Evolutionary conservation across 1,140 invertebrate species (phyloP), one percentile per base, ranked within the genome.

Genomic region (Zaprionus nigranus): DNA sequence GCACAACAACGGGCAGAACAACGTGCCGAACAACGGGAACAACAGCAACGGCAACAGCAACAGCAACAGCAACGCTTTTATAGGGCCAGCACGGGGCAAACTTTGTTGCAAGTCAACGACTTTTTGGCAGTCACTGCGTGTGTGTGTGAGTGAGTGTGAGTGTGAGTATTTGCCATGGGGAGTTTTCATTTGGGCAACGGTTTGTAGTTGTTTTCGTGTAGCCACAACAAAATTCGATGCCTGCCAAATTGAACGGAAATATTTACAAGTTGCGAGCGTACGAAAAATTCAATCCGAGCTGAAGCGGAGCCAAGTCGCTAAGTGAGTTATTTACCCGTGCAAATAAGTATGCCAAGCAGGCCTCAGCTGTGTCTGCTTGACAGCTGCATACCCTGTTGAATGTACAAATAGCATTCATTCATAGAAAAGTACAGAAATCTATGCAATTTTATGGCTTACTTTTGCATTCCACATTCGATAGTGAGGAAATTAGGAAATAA

Each of bases 21-120:
- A 54, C 22, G 15, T 15, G 15, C 15, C 20, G 20, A 54, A 15
- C 22, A 28, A 15, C 53, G 17, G 5, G 24, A 28, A 15, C 51
- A n/a, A 28, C n/a, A 22, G 6, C 17, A 13, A 22, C 17, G 9
- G 12, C 46, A 49, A n/a, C 20, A 24, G 6, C 17, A 13, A 22
- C 17, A 3, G 12, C 46, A 49, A n/a, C 20, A 24, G 22, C 20
- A 51, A 51, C 46, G 46, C n/a, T 51, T 51, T 51, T 51, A 56
- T 56, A 56, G 24, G 53, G 53, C 61, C 24, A 28, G 46, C 63
- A 59, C 40, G 51, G 34, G 11, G n/a, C 36, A n/a, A 66, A 68
- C 71, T 61, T 74, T 74, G 71, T 74, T 67, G 71, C 71, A 67
- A 59, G 71, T 67, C 71, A 74, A 74, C 66, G 64, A 68, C 71